phyloP scores from a whole-genome alignment of 2,113 vertebrate species.

The Sylvietta virens region DNA sequence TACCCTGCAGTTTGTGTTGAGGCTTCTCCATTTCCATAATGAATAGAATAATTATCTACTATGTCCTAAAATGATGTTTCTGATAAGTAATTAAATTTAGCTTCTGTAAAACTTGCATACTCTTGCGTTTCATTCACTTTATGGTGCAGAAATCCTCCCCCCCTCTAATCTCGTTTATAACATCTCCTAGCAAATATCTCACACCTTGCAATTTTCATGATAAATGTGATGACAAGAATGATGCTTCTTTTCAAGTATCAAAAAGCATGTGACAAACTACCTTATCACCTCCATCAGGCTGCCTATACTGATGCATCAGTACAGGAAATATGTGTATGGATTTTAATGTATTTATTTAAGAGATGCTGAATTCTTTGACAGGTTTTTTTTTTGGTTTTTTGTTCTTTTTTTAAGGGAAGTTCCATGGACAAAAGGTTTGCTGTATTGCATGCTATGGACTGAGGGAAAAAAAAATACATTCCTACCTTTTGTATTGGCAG shows the following conservation, averaged over 20 bases:
- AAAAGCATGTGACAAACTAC: neutral
- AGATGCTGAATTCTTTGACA: neutral
- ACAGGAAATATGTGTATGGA: neutral
- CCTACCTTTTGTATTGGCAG: neutral
- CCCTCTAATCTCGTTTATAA: neutral
- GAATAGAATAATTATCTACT: neutral
- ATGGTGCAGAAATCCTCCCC: neutral
- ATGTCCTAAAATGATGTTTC: neutral
- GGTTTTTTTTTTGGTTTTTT: neutral
- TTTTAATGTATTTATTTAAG: neutral
- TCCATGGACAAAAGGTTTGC: neutral
- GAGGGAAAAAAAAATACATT: neutral
- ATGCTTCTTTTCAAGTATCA: neutral
- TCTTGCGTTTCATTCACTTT: neutral
- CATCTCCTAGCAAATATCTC: neutral
- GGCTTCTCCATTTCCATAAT: neutral
- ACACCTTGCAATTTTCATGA: neutral
- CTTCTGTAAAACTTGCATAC: neutral
- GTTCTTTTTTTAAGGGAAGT: neutral
- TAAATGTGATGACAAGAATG: neutral
- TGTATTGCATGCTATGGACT: rapidly evolving
- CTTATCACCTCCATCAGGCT: neutral
- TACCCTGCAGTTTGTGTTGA: neutral
- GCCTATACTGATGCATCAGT: neutral
- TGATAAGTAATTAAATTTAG: neutral